Conservation (phyloP, 35 echinoderm and acorn worm genomes). For the Eucidaris tribuloides region DNA sequence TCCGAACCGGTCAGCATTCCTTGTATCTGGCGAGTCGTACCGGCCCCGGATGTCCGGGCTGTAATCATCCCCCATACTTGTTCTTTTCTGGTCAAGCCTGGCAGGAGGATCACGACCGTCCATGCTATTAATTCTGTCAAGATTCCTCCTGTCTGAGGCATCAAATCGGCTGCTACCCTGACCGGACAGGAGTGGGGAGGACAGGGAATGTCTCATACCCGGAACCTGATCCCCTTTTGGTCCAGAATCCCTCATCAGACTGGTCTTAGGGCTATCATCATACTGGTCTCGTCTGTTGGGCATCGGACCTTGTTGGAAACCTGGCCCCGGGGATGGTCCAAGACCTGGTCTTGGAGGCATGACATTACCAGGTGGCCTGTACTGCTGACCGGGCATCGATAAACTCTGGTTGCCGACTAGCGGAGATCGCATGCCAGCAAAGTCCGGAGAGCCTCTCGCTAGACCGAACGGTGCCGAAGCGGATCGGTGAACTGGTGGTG, state of each 20-base stretch:
- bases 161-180: background rate
- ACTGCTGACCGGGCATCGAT: background rate
- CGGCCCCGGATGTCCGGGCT: background rate
- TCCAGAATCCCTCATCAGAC: too few species aligned
- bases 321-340: background rate
- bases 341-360: background rate
- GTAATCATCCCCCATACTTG: background rate
- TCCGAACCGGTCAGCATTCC: background rate
- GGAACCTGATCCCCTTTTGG: too few species aligned
- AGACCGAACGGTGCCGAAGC: background rate
- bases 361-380: background rate
- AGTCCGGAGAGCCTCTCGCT: background rate
- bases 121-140: background rate
- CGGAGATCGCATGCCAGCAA: background rate
- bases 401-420: background rate
- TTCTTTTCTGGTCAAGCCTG: background rate
- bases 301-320: background rate
- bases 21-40: background rate
- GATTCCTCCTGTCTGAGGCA: slow-evolving; percentile 1
- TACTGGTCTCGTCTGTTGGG: background rate
- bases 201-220: background rate
- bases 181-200: background rate
- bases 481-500: slow-evolving; percentile 1
- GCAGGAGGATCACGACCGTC: too few species aligned
- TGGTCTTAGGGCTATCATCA: background rate